Evolutionary conservation across 2,797 vertebrate genomes (phyloP).

Genomic region (Hozukius guyotensis): DNA sequence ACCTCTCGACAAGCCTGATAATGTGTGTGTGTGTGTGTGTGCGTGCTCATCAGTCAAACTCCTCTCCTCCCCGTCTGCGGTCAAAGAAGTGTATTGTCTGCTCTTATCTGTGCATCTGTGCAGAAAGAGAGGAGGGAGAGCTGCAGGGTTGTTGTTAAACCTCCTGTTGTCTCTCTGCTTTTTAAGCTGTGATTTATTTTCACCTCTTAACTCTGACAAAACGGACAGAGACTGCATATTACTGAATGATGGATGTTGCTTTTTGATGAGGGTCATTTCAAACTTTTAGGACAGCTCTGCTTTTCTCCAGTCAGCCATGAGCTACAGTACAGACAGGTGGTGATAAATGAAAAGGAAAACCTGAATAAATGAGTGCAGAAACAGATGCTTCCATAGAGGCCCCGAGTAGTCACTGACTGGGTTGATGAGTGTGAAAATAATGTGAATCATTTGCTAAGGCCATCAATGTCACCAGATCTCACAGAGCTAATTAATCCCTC

Average conservation of each 20-base stretch:
- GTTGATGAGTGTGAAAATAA: neutral
- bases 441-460: neutral
- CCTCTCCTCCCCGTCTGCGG: conserved; percentile 30
- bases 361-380: neutral
- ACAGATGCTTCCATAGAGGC: neutral
- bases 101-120: conserved; percentile 77
- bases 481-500: neutral
- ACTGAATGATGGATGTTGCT: conserved; percentile 36
- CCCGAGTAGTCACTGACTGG: neutral
- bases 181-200: conserved; percentile 71
- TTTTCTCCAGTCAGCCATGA: neutral
- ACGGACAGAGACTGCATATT: conserved; percentile 29
- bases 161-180: conserved; percentile 51
- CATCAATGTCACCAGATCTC: neutral
- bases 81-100: conserved; percentile 78
- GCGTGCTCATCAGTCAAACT: conserved; percentile 50
- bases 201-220: conserved; percentile 54
- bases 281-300: neutral
- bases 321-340: neutral
- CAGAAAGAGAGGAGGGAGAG: conserved; percentile 36
- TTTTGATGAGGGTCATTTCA: conserved; percentile 31
- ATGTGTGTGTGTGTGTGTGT: conserved; percentile 12
- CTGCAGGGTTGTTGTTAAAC: conserved; percentile 58
- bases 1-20: conserved; percentile 12
- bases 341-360: neutral